phyloP scores from a whole-genome alignment of 2,113 vertebrate species.

The Ranitomeya imitator region DNA sequence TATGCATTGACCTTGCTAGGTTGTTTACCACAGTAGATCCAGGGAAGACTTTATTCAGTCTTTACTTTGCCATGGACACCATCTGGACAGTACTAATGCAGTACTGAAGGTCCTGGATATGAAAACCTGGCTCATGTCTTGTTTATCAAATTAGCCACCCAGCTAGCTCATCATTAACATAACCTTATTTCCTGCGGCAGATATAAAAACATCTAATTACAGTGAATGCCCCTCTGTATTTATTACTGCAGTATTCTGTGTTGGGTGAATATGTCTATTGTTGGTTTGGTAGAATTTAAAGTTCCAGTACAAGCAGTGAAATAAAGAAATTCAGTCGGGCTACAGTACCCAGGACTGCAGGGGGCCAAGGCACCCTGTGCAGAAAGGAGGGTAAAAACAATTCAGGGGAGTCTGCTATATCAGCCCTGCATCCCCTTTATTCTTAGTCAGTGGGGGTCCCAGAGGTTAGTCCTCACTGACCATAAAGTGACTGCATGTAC shows the following conservation, averaged over 20 bases:
- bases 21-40: neutral
- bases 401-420: no score
- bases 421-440: no score
- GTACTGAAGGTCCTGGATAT: neutral
- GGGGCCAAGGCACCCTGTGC: no score
- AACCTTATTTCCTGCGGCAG: slow-evolving; percentile 36
- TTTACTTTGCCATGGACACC: neutral
- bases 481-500: no score
- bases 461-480: no score
- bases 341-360: no score
- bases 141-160: slow-evolving; percentile 31
- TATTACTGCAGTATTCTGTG: neutral
- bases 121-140: slow-evolving; percentile 5
- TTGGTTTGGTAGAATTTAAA: no score
- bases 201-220: slow-evolving; percentile 33
- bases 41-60: neutral
- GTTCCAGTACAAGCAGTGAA: no score
- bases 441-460: no score
- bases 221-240: neutral
- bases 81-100: slow-evolving; percentile 4
- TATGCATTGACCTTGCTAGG: neutral
- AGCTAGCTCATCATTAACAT: slow-evolving; percentile 23
- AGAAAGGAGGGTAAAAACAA: no score
- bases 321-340: no score
- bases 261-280: neutral